Conservation (phyloP, 2,797 vertebrate genomes). For the Melopsittacus undulatus region DNA sequence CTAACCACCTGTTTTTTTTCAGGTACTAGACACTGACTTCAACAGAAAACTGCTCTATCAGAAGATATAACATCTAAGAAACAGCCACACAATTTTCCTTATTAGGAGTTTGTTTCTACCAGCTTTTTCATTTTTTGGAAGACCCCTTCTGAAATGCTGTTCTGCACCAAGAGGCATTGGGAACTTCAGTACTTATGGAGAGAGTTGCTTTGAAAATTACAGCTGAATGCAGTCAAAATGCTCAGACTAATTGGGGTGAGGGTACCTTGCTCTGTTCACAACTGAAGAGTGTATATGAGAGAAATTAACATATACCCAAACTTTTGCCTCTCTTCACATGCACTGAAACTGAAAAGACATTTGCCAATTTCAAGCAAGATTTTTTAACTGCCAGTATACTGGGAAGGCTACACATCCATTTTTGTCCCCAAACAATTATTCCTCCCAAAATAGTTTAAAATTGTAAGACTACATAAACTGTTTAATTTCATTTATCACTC, state of each 20-base stretch:
- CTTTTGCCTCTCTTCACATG: not conserved
- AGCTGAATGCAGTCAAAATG: not conserved
- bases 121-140: not conserved
- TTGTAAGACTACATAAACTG: not conserved
- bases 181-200: not conserved
- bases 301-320: not conserved
- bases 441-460: not conserved
- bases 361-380: not conserved
- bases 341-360: not conserved
- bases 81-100: not conserved
- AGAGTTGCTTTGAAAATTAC: not conserved
- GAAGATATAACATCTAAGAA: not conserved
- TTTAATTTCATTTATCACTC: not conserved
- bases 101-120: not conserved
- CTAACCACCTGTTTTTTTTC: not conserved
- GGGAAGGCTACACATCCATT: accelerated
- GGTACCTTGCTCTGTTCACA: not conserved
- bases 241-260: accelerated
- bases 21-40: not conserved
- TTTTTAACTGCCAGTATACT: not conserved
- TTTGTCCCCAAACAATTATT: not conserved
- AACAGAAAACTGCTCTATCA: not conserved
- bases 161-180: not conserved
- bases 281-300: not conserved
- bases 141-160: not conserved